Evolutionary conservation across 2,113 vertebrate species (phyloP), one percentile per base, ranked within the genome.

Genomic region (Chionodraco myersi): DNA sequence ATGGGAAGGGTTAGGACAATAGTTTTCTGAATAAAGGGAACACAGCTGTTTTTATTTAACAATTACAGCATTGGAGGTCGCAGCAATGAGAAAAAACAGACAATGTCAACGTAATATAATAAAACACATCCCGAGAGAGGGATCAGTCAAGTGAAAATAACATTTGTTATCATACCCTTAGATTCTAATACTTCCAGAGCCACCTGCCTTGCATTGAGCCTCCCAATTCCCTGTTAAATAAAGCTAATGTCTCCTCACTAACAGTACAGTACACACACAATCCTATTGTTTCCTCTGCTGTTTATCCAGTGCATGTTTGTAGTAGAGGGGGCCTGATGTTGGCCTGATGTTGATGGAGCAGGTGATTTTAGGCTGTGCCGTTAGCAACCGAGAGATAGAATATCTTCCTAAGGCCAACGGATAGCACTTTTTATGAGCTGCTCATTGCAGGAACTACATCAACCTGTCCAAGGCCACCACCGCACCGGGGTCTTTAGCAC

Each of bases 371-470:
- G 89, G 92, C 91, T 64, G 81, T 83, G 92, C 92, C 89, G 89
- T 95, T 93, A 93, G 92, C 89, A 83, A 84, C 72, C 1, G 77
- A 90, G 93, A 94, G 92, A 95, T 93, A 93, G 93, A 94, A 94
- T 93, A 94, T 94, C 93, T 94, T 94, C 90, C 92, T 93, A 91
- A 94, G 89, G 92, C 91, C 92, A 89, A 93, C 84, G 89, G 94
- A 94, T 93, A 94, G 93, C 90, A 92, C 92, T 90, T 94, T 95
- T 95, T 95, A 95, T 94, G 94, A 95, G 95, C 92, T 93, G 90
- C 92, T 95, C 93, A 95, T 95, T 94, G 93, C 94, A 90, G 86
- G 79, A 93, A 92, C 92, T 94, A 95, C 91, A 95, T 95, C 94
- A 95, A 95, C 91, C 94, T 95, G 94, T 94, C 95, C 84, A 88